Base-by-base conservation (phyloP, 2,113 vertebrate genomes). In the Holacanthus passer region DNA sequence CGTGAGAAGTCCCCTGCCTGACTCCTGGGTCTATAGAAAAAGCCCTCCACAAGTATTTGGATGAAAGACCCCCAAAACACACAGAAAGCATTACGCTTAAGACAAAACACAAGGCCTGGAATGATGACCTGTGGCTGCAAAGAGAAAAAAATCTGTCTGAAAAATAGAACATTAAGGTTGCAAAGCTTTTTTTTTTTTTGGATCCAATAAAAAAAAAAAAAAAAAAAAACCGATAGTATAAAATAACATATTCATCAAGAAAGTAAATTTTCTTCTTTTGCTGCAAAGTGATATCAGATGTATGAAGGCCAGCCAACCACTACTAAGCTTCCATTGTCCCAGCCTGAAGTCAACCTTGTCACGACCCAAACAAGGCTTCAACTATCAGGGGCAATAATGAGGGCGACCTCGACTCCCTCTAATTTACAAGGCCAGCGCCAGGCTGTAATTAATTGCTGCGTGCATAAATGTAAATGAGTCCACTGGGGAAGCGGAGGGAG, bases 381-480 rank as follows among this genome's bases (percentile, higher is more conserved):
- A 88, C 90, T 88, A 90, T 92, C 90, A 86, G 80, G 82, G 92
- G 70, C 84, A 91, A 92, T 93, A 94, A 90, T 83, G 84, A 88
- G 86, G 77, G 80, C 82, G 80, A 91, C 93, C 91, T 68, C 82
- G 53, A 56, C 86, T 89, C 68, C 71, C 66, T 91, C 80, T 93
- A 88, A 93, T 93, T 92, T 91, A 92, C 87, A 90, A 87, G 91
- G 88, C 85, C 86, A 85, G 82, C 68, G 59, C 73, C 86, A 81
- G 89, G 74, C 86, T 89, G 88, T 93, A 93, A 94, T 93, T 91
- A 91, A 92, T 92, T 90, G 92, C 88, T 81, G 86, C 76, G 82
- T 91, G 93, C 91, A 91, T 93, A 90, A 93, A 93, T 91, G 91
- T 90, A 92, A 92, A 94, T 92, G 87, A 91, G 83, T 93, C 90